A percentile compares a stretch with the other conserved stretches of the same genome.
phyloP scores from a whole-genome alignment of 2,113 vertebrate genomes.

The Tylochromis polylepis region DNA sequence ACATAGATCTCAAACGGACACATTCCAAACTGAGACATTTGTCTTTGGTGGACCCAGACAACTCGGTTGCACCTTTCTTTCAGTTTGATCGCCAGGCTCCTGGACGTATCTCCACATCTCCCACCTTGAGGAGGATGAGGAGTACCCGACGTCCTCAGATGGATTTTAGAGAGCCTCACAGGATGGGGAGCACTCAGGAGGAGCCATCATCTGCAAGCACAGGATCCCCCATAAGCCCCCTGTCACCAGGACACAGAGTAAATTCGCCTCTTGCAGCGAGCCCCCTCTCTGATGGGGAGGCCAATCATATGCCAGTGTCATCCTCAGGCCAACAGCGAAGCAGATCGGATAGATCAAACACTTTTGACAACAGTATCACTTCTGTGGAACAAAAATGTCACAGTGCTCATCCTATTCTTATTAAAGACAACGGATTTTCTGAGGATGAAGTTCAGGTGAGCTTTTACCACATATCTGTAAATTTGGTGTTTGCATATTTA shows the following conservation, averaged over 20 bases:
- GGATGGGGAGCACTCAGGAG: constrained; percentile 48
- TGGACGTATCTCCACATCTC: constrained; percentile 83
- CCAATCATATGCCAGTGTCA: background rate
- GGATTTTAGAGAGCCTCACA: constrained; percentile 29
- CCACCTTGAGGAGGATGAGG: constrained; percentile 81
- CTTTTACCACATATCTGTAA: background rate
- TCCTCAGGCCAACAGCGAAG: constrained; percentile 26
- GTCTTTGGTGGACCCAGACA: constrained; percentile 37
- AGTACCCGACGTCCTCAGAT: constrained; percentile 56
- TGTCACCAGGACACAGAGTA: constrained; percentile 35
- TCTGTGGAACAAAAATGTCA: constrained; percentile 25
- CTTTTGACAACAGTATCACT: constrained; percentile 50
- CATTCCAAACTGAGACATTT: constrained; percentile 58
- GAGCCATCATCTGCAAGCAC: constrained; percentile 23
- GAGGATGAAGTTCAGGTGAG: constrained; percentile 63
- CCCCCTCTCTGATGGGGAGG: constrained; percentile 39
- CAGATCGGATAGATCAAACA: constrained; percentile 64
- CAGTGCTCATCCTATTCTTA: constrained; percentile 19
- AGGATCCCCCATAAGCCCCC: background rate
- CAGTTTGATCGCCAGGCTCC: constrained; percentile 83
- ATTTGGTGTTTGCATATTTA: background rate
- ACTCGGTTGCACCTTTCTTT: constrained; percentile 51
- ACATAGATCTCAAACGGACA: constrained; percentile 63
- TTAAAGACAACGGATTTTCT: constrained; percentile 32
- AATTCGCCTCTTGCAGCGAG: constrained; percentile 62